Conservation (phyloP, 2,113 vertebrate species). For the Dryoscopus gambensis region DNA sequence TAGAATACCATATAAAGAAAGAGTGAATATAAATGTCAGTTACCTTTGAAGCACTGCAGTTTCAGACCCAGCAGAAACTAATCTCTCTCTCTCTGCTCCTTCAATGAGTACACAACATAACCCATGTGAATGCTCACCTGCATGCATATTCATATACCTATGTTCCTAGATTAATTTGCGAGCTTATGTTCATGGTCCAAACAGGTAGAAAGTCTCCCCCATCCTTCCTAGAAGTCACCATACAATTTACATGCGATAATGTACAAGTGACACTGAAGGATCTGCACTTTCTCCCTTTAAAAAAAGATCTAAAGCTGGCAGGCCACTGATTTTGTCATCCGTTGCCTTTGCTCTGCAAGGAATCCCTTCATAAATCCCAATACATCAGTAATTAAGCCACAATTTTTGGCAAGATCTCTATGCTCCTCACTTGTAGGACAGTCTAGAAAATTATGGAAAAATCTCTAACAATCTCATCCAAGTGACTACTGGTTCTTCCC, state of each 20-base stretch:
- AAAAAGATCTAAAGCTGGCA: background rate
- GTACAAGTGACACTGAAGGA: background rate
- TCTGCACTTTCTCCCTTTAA: background rate
- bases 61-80: background rate
- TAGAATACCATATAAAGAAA: background rate
- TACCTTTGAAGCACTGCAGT: background rate
- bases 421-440: background rate
- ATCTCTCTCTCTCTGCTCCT: background rate
- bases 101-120: background rate
- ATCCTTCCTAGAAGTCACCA: background rate
- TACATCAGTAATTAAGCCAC: background rate
- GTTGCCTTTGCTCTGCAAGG: fast-evolving
- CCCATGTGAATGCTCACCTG: background rate
- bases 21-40: background rate
- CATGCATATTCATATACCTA: background rate
- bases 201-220: background rate
- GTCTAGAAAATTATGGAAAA: background rate
- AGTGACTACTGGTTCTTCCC: background rate
- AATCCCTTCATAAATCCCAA: background rate
- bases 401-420: background rate
- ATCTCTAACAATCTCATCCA: background rate
- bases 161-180: background rate
- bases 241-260: background rate
- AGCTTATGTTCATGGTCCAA: background rate
- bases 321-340: background rate